A percentile compares a stretch with the other conserved stretches of the same genome.
phyloP scores from a whole-genome alignment of 2,888 invertebrate genomes.

The Pristionchus mayeri region DNA sequence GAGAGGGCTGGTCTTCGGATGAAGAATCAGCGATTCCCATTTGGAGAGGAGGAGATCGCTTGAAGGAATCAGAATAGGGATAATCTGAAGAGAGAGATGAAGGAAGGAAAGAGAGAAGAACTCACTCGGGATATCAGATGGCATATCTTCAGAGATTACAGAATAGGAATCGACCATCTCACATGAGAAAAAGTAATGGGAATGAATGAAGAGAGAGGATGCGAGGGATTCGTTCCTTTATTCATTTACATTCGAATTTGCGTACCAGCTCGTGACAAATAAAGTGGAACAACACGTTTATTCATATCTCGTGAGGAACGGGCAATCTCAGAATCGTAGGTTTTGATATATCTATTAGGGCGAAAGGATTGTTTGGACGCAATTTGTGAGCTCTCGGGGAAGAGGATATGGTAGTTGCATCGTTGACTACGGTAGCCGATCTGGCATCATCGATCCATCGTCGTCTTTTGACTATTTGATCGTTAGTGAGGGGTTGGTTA shows the following conservation, averaged over 20 bases:
- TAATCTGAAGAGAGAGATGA: slow-evolving; percentile 33
- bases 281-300: neutral
- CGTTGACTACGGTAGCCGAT: neutral
- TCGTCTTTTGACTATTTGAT: slow-evolving; percentile 4
- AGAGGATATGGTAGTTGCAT: neutral
- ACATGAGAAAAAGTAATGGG: neutral
- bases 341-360: slow-evolving; percentile 33
- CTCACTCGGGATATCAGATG: slow-evolving; percentile 35
- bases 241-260: too few relatives aligned
- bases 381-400: slow-evolving; percentile 4
- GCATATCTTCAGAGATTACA: slow-evolving; percentile 23
- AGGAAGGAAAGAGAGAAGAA: neutral
- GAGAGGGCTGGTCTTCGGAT: neutral
- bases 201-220: neutral
- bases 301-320: slow-evolving; percentile 40
- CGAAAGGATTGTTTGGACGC: slow-evolving; percentile 33
- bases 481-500: neutral
- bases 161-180: slow-evolving; percentile 22
- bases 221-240: neutral
- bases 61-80: neutral
- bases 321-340: slow-evolving; percentile 32
- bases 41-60: slow-evolving; percentile 11
- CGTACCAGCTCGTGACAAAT: neutral
- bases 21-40: neutral
- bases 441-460: slow-evolving; percentile 32